Conservation (phyloP, 2,113 vertebrate genomes). For the Triplophysa tibetana region DNA sequence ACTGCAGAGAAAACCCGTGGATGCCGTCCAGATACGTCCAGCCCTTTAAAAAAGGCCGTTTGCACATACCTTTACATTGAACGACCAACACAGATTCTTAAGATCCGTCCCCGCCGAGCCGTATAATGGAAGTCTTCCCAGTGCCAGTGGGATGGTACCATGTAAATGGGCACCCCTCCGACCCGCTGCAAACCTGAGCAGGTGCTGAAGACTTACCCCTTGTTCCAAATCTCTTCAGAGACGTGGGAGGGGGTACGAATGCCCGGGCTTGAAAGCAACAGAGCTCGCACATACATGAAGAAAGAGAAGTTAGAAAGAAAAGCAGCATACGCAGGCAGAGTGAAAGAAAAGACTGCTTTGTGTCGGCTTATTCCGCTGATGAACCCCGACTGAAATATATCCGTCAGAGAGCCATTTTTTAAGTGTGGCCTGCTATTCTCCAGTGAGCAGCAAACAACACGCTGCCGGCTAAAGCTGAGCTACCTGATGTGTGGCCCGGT, state of each 20-base stretch:
- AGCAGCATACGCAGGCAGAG: constrained; percentile 45
- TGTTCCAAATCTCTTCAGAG: constrained; percentile 55
- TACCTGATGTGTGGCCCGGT: constrained; percentile 67
- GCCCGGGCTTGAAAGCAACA: constrained; percentile 44
- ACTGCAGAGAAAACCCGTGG: constrained; percentile 48
- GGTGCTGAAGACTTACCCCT: constrained; percentile 59
- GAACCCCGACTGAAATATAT: constrained; percentile 58
- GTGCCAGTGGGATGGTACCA: constrained; percentile 62
- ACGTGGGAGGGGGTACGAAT: constrained; percentile 33
- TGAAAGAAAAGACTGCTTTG: constrained; percentile 56
- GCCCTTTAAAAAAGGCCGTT: constrained; percentile 49
- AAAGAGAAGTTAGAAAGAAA: constrained; percentile 48
- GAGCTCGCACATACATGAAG: constrained; percentile 47
- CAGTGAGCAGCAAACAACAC: constrained; percentile 67
- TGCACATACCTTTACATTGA: constrained; percentile 59
- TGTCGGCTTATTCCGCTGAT: constrained; percentile 50
- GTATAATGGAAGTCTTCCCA: constrained; percentile 65
- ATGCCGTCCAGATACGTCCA: constrained; percentile 50
- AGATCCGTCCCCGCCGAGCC: constrained; percentile 56
- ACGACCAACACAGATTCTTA: constrained; percentile 58
- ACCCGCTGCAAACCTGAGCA: constrained; percentile 60
- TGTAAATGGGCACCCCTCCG: constrained; percentile 71
- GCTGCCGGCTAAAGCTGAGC: constrained; percentile 64
- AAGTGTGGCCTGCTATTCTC: constrained; percentile 62
- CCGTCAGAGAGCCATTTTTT: constrained; percentile 55